Conservation (phyloP, 2,888 invertebrate genomes). For the Neocrepidodera transversa region DNA sequence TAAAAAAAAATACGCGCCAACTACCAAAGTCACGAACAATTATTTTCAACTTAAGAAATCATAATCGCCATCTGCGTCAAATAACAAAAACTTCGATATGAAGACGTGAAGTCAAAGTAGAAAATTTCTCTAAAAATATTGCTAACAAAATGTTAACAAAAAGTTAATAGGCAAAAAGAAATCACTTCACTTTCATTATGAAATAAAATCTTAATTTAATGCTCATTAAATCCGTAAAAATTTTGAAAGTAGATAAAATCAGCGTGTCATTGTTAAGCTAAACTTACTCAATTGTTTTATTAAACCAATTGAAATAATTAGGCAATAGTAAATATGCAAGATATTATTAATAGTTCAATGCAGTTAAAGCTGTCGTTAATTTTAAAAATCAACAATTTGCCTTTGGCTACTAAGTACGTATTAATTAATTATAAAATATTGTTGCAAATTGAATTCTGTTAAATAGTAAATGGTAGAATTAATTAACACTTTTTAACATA, state of each 20-base stretch:
- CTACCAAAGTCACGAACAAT: constrained; percentile 16
- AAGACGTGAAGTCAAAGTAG: constrained; percentile 4
- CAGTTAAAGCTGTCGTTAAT: too few species aligned
- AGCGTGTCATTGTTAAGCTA: constrained; percentile 39
- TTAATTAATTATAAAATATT: too few species aligned
- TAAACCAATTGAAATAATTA: constrained; percentile 16
- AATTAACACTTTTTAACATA: too few species aligned
- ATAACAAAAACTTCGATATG: constrained; percentile 3
- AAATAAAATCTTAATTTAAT: constrained; percentile 45
- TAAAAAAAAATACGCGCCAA: background rate
- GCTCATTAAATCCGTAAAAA: constrained; percentile 44
- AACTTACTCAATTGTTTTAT: constrained; percentile 32
- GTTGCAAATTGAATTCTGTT: too few species aligned
- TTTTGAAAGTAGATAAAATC: constrained; percentile 43
- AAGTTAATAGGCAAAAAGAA: constrained; percentile 33
- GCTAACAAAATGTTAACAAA: constrained; percentile 21
- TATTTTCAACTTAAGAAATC: constrained; percentile 17
- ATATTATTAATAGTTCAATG: background rate
- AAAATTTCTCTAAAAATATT: constrained; percentile 12
- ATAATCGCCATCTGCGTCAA: constrained; percentile 5
- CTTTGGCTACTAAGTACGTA: too few species aligned
- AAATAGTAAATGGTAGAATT: too few species aligned
- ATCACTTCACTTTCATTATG: constrained; percentile 41
- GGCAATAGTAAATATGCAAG: constrained; percentile 13
- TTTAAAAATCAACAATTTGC: too few species aligned